Conservation (phyloP, 1,140 invertebrate species). For the Pseudomyrmex cubaensis region DNA sequence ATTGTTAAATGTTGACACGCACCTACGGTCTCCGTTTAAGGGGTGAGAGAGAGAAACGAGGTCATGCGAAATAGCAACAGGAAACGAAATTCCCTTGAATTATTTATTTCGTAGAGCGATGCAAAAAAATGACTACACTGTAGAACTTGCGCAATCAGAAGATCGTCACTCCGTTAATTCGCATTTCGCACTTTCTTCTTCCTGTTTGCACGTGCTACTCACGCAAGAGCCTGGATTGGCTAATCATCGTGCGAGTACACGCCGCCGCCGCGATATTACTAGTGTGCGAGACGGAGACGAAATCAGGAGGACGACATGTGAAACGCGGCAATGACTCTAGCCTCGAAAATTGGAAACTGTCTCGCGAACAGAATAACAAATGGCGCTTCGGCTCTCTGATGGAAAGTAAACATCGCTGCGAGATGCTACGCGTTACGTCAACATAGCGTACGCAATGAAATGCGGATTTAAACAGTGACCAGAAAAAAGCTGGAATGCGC, state of each 20-base stretch:
- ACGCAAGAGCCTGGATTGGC: conserved; percentile 52
- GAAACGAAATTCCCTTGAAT: conserved; percentile 53
- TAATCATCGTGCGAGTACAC: conserved; percentile 62
- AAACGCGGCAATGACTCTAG: conserved; percentile 57
- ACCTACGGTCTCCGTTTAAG: conserved; percentile 9
- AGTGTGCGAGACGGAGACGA: conserved; percentile 1
- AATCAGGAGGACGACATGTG: conserved; percentile 42
- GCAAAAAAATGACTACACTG: neutral
- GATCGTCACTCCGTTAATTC: conserved; percentile 64
- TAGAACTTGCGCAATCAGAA: conserved; percentile 65
- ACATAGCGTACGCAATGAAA: conserved; percentile 21
- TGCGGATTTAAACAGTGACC: conserved; percentile 38
- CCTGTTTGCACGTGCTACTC: conserved; percentile 30
- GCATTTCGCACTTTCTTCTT: conserved; percentile 50
- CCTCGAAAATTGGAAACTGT: conserved; percentile 73
- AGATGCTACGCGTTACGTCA: conserved; percentile 51
- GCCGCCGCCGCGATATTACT: neutral
- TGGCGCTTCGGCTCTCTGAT: conserved; percentile 58
- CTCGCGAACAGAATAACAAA: conserved; percentile 72
- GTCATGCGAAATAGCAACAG: conserved; percentile 9
- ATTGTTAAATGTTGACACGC: conserved; percentile 50
- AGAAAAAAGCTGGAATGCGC: neutral
- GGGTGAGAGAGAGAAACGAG: neutral
- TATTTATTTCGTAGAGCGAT: conserved; percentile 63
- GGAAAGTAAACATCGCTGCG: conserved; percentile 62